These are phyloP conservation scores for Deroplatys truncata DNA, from an alignment of 2,888 invertebrate genomes.

Conservation along the genomic window DNA sequence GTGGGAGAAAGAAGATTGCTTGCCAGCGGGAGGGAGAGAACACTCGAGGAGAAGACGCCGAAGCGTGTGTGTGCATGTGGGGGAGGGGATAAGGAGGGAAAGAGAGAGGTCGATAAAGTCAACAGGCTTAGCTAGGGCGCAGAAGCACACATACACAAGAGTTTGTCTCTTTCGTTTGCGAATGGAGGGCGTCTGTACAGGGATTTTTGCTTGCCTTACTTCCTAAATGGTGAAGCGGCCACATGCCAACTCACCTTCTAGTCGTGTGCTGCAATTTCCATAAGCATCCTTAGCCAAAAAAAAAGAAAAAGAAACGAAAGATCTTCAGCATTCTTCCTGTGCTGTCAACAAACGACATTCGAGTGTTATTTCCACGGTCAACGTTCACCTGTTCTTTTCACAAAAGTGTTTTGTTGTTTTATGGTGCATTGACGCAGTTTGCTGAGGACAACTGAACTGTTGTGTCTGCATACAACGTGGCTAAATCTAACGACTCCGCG, in stretches of 20 bases:
- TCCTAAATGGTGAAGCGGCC: not conserved
- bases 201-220: slow-evolving; percentile 3
- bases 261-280: not conserved
- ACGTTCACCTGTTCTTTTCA: not conserved
- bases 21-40: not conserved
- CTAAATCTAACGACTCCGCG: not conserved
- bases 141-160: not conserved
- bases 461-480: not conserved
- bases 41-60: not conserved
- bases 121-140: not conserved
- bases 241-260: not conserved
- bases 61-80: not conserved
- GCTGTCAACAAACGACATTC: not conserved
- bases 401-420: not conserved
- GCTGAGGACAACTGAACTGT: not conserved
- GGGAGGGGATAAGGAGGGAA: not conserved
- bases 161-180: not conserved
- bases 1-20: not conserved
- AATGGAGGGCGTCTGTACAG: not conserved
- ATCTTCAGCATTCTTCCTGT: not conserved
- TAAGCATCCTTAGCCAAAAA: not conserved
- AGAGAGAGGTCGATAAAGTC: not conserved
- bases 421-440: not conserved
- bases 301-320: not conserved
- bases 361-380: not conserved